Evolutionary conservation across 2,113 vertebrate species (phyloP).

Genomic region (Rhombomys opimus): DNA sequence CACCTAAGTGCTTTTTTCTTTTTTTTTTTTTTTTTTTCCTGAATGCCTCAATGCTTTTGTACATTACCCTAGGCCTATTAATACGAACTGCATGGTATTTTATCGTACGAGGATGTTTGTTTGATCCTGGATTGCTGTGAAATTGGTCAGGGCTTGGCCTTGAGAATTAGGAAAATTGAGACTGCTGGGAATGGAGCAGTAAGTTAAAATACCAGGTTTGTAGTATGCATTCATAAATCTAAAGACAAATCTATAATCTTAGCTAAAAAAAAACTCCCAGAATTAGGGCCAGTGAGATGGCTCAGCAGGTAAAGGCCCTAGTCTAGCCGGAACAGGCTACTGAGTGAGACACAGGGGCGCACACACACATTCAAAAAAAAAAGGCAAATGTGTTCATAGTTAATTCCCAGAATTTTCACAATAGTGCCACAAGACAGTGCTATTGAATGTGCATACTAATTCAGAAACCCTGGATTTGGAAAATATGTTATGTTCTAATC

Average conservation of each 20-base stretch:
- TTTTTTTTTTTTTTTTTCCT: too few relatives aligned
- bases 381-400: not conserved
- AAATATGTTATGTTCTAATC: not conserved
- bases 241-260: not conserved
- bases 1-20: not conserved
- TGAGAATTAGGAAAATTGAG: conserved; percentile 25
- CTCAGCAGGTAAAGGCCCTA: not conserved
- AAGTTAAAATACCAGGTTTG: conserved; percentile 1
- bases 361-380: too few relatives aligned
- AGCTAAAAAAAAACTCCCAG: not conserved
- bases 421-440: not conserved
- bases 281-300: not conserved
- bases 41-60: not conserved
- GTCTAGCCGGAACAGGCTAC: not conserved
- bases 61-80: not conserved
- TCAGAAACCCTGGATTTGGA: conserved; percentile 37
- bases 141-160: not conserved
- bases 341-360: too few relatives aligned
- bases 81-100: not conserved
- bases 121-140: not conserved
- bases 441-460: conserved; percentile 31
- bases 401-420: conserved; percentile 44
- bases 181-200: not conserved
- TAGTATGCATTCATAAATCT: not conserved
- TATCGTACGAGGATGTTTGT: not conserved